A percentile compares a stretch with the other conserved stretches of the same genome.
These are phyloP conservation scores for Phyllopteryx taeniolatus DNA, from an alignment of 2,113 vertebrate genomes.

Conservation along the genomic window DNA sequence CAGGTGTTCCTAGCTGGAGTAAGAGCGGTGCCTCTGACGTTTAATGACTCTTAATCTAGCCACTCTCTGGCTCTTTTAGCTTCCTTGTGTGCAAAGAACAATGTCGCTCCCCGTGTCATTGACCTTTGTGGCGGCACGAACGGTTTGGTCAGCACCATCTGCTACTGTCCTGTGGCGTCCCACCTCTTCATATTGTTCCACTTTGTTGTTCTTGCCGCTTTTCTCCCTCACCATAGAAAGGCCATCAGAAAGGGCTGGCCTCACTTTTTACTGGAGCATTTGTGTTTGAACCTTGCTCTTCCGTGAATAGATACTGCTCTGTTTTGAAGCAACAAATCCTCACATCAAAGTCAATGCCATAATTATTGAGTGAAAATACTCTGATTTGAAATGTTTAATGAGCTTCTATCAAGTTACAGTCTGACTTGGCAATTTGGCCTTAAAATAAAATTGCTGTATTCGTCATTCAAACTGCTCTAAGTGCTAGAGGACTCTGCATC, in stretches of 20 bases:
- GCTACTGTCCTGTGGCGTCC: slow-evolving; percentile 49
- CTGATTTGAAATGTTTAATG: neutral
- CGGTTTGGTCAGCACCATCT: slow-evolving; percentile 55
- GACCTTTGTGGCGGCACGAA: slow-evolving; percentile 55
- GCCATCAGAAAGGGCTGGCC: slow-evolving; percentile 33
- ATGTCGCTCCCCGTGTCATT: slow-evolving; percentile 45
- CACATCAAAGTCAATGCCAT: neutral
- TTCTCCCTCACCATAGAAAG: slow-evolving; percentile 30
- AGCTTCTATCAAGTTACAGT: neutral
- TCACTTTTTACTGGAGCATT: slow-evolving; percentile 21
- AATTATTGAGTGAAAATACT: neutral
- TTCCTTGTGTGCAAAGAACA: slow-evolving; percentile 47
- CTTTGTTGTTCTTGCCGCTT: slow-evolving; percentile 39
- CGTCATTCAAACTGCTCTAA: no score
- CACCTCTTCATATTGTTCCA: slow-evolving; percentile 42
- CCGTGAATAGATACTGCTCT: neutral
- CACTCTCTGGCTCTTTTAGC: slow-evolving; percentile 32
- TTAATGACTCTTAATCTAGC: slow-evolving; percentile 41
- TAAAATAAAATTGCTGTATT: neutral
- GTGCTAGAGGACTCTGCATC: no score
- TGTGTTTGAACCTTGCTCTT: slow-evolving; percentile 28
- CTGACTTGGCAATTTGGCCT: neutral
- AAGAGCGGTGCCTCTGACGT: slow-evolving; percentile 39
- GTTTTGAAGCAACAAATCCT: neutral
- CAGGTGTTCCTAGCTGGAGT: slow-evolving; percentile 26